phyloP scores from a whole-genome alignment of 1,140 invertebrate species.

The Drosophila pachea region DNA sequence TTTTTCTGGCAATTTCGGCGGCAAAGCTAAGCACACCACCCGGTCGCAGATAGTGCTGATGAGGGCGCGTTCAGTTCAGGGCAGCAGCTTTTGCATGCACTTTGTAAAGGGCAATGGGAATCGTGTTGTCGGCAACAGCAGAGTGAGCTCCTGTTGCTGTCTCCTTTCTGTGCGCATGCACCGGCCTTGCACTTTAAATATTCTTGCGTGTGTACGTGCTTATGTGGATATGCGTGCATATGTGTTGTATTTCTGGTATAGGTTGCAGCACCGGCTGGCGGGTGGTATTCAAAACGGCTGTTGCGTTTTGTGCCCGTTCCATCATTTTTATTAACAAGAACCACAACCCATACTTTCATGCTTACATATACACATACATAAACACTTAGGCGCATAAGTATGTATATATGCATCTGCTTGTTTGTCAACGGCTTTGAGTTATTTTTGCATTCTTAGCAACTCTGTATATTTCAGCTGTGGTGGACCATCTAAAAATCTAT shows the following conservation, averaged over 20 bases:
- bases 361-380: not conserved
- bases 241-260: slow-evolving; percentile 14
- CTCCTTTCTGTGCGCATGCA: slow-evolving; percentile 71
- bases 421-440: slow-evolving; percentile 66
- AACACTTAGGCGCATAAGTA: slow-evolving; percentile 15
- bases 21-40: slow-evolving; percentile 33
- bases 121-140: slow-evolving; percentile 45
- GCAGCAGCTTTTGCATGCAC: slow-evolving; percentile 41
- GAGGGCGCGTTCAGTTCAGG: slow-evolving; percentile 31
- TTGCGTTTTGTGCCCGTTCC: slow-evolving; percentile 50
- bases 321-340: slow-evolving; percentile 37
- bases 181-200: slow-evolving; percentile 51
- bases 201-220: slow-evolving; percentile 34
- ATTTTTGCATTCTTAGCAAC: slow-evolving; percentile 52
- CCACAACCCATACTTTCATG: not conserved
- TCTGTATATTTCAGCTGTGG: slow-evolving; percentile 51
- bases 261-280: slow-evolving; percentile 38
- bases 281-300: slow-evolving; percentile 54
- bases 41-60: slow-evolving; percentile 13
- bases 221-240: not conserved
- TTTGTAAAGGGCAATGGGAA: slow-evolving; percentile 63
- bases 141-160: slow-evolving; percentile 51
- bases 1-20: slow-evolving; percentile 54
- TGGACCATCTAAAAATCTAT: slow-evolving; percentile 66
- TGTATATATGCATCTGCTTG: slow-evolving; percentile 25